Conservation (phyloP, 2,113 vertebrate genomes). For the Tringa solitaria region DNA sequence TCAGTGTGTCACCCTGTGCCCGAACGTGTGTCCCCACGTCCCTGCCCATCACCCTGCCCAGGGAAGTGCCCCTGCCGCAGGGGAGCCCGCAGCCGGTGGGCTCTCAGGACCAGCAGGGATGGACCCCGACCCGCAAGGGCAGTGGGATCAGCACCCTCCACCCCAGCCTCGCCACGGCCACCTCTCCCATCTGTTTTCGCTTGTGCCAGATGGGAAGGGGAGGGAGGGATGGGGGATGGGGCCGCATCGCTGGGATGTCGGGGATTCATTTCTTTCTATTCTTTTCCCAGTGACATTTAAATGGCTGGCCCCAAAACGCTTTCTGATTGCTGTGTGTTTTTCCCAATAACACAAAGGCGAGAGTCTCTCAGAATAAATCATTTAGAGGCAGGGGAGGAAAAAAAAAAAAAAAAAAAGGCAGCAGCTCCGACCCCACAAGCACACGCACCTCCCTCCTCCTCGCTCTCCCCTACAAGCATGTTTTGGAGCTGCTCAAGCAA, state of each 20-base stretch:
- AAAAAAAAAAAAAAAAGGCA: neutral
- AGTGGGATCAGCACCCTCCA: neutral
- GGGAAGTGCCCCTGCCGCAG: rapidly evolving
- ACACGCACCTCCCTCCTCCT: neutral
- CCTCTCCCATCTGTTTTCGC: neutral
- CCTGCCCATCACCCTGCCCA: neutral
- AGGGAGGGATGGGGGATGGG: neutral
- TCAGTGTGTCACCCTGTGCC: rapidly evolving
- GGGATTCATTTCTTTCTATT: neutral
- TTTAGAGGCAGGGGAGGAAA: neutral
- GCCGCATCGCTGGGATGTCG: neutral
- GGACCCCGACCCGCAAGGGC: rapidly evolving
- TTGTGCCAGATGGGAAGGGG: neutral
- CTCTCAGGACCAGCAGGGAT: neutral
- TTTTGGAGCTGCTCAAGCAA: neutral
- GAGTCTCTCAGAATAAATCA: neutral
- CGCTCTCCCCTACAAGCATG: neutral
- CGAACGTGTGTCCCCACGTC: rapidly evolving
- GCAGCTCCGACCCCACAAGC: neutral
- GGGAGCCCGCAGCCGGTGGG: rapidly evolving
- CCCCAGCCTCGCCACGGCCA: rapidly evolving
- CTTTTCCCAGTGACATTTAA: neutral
- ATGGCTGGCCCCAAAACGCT: neutral
- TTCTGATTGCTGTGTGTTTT: neutral
- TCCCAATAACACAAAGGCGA: neutral